Conservation (phyloP, 2,113 vertebrate species). For the Nestor notabilis region DNA sequence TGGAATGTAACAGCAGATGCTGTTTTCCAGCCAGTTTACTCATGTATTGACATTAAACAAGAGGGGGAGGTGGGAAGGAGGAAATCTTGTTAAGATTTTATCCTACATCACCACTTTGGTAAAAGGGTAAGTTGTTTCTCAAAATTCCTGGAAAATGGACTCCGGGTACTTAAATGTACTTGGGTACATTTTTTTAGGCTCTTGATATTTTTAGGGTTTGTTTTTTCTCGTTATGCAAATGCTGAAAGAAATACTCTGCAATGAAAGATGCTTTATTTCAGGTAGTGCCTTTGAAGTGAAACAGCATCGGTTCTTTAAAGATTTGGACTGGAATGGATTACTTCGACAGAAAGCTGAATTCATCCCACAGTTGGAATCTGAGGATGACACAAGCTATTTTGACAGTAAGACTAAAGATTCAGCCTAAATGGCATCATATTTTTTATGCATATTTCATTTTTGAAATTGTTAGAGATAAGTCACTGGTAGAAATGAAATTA, state of each 20-base stretch:
- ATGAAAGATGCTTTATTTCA: slow-evolving; percentile 65
- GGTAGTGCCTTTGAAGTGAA: slow-evolving; percentile 95
- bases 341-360: slow-evolving; percentile 99
- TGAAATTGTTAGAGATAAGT: not conserved
- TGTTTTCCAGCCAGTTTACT: not conserved
- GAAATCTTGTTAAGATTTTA: slow-evolving; percentile 4
- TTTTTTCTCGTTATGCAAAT: not conserved
- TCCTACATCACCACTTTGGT: not conserved
- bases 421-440: not conserved
- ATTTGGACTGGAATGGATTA: slow-evolving; percentile 95
- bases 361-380: slow-evolving; percentile 95
- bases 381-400: slow-evolving; percentile 99
- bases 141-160: slow-evolving; percentile 2
- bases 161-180: not conserved
- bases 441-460: not conserved
- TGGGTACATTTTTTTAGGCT: not conserved
- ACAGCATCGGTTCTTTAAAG: slow-evolving; percentile 91
- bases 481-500: not conserved
- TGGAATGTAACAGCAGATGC: not conserved
- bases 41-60: not conserved
- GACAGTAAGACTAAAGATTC: slow-evolving; percentile 84
- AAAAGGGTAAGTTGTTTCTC: not conserved
- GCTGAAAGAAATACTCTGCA: not conserved
- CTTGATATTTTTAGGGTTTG: not conserved
- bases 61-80: not conserved